These are phyloP conservation scores for Zenarchopterus dispar DNA, from an alignment of 2,797 vertebrate genomes.

Conservation along the genomic window DNA sequence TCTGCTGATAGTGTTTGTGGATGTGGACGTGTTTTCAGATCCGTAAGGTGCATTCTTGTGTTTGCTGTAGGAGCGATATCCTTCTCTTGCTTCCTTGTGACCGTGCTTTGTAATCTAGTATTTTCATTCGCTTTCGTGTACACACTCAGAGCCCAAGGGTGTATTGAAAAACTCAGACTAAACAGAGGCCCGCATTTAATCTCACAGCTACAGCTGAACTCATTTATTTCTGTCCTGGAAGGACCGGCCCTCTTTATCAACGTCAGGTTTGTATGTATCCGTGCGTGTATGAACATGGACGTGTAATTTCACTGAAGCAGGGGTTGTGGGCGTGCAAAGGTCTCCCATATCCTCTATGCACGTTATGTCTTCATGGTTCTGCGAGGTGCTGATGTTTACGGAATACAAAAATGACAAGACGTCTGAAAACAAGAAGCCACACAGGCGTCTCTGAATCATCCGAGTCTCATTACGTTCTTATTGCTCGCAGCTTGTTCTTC, in stretches of 20 bases:
- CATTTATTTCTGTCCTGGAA: conserved; percentile 74
- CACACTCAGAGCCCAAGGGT: conserved; percentile 36
- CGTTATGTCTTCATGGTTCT: background rate
- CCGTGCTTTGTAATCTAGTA: conserved; percentile 22
- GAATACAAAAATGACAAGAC: background rate
- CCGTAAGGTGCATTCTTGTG: conserved; percentile 17
- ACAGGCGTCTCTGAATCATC: conserved; percentile 4
- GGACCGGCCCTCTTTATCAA: conserved; percentile 71
- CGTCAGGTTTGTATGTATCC: conserved; percentile 52
- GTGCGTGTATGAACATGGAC: conserved; percentile 25
- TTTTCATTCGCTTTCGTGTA: conserved; percentile 25
- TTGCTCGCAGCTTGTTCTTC: conserved; percentile 23
- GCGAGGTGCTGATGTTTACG: conserved; percentile 11
- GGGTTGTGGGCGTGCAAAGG: conserved; percentile 7
- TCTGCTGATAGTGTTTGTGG: too few relatives aligned
- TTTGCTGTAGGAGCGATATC: conserved; percentile 12
- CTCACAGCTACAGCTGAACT: conserved; percentile 77
- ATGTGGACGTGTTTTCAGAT: conserved; percentile 13
- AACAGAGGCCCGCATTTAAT: conserved; percentile 70
- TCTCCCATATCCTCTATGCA: background rate
- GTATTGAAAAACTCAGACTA: conserved; percentile 51
- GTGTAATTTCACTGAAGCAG: conserved; percentile 32
- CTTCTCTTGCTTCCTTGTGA: conserved; percentile 25
- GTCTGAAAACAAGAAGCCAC: background rate
- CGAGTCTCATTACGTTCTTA: conserved; percentile 23